These are phyloP conservation scores for Thymelicus sylvestris DNA, from an alignment of 2,888 invertebrate genomes.

Conservation along the genomic window DNA sequence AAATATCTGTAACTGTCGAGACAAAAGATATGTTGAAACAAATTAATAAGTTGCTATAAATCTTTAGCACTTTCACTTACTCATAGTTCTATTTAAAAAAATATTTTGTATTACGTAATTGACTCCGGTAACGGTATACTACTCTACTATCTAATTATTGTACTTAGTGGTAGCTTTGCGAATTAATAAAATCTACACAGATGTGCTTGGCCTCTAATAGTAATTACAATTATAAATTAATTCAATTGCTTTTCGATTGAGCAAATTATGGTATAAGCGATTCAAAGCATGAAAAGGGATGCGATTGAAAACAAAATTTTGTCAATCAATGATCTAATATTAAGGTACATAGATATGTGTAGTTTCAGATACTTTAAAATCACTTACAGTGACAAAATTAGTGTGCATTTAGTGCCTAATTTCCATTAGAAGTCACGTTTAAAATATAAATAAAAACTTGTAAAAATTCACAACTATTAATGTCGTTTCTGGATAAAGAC, in stretches of 20 bases:
- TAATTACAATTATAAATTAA: conserved; percentile 20
- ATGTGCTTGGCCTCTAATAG: conserved; percentile 26
- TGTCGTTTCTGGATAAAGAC: neutral
- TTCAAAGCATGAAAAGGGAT: conserved; percentile 40
- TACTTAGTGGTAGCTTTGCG: conserved; percentile 72
- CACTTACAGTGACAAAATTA: neutral
- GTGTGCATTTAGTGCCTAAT: neutral
- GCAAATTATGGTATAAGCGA: conserved; percentile 61
- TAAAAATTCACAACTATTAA: neutral
- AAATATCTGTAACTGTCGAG: neutral
- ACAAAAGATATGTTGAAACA: conserved; percentile 30
- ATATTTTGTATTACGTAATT: conserved; percentile 65
- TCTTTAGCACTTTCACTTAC: conserved; percentile 30
- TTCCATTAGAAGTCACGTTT: neutral
- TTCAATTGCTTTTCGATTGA: conserved; percentile 72
- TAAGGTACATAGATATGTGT: too few species aligned
- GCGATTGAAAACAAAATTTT: neutral
- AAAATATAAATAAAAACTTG: neutral
- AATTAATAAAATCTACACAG: conserved; percentile 44
- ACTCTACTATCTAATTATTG: conserved; percentile 72
- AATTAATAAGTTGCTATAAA: conserved; percentile 33
- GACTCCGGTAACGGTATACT: conserved; percentile 71
- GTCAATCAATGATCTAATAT: too few species aligned
- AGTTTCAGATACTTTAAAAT: too few species aligned
- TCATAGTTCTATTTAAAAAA: conserved; percentile 15